Base-by-base conservation (phyloP, 92 coral and sea anemone species). In the Pocillopora grandis region DNA sequence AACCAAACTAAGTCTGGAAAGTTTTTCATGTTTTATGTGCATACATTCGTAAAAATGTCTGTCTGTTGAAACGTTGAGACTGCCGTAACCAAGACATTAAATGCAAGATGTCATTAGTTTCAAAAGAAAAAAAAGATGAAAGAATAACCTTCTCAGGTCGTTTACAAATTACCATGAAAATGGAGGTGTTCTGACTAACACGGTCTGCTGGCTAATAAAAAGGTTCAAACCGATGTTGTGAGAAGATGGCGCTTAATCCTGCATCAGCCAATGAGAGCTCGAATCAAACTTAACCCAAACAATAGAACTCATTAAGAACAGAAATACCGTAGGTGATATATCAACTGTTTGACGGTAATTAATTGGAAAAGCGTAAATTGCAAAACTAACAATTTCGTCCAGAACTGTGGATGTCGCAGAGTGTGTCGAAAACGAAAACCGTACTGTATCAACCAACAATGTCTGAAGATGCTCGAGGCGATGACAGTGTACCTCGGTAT, bases 271-370 rank as follows among this genome's bases (percentile, higher is more conserved):
- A 84, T 84, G 83, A 76, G 11, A 5, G n/a, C 18, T 3, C 65
- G 80, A 83, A 23, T 73, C 70, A 56, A 37, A 57, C 57, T 21
- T 66, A 48, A 36, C 81, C 2, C 64, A 31, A 74, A 84, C 88
- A 84, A 84, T 76, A 84, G 76, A 55, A 67, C 82, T 72, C 76
- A 76, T 84, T 84, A 55, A 76, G 75, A 81, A 84, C 69, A 76
- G 86, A 91, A 88, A 91, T 76, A 88, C 91, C 84, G 42, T 37
- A 66, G 90, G 88, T 91, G 91, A 89, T 84, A 78, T 76, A 81
- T 93, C 91, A 89, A 88, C 84, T 76, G 88, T 81, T 63, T 87
- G 93, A 87, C 89, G 82, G 93, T 91, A 89, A 94, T 94, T 92
- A 91, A 89, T 88, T 90, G 78, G 79, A 86, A 90, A 88, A 83